Conservation (phyloP, 2,113 vertebrate species). For the Serinus canaria region DNA sequence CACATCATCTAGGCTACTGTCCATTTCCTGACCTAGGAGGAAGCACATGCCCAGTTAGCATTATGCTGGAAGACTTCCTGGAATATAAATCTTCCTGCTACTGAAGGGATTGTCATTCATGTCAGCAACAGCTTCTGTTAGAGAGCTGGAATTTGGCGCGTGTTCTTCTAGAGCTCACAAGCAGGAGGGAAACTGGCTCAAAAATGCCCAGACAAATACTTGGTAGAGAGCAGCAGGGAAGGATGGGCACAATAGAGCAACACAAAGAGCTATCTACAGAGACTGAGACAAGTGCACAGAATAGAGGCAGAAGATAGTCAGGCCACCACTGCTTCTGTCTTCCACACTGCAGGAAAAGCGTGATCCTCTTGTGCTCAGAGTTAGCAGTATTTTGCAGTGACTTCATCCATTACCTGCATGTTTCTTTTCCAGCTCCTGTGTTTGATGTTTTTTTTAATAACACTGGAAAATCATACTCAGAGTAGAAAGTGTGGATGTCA, state of each 20-base stretch:
- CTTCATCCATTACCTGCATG: background rate
- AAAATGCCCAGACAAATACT: background rate
- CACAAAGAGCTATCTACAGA: background rate
- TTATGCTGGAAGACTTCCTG: fast-evolving
- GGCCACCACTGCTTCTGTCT: background rate
- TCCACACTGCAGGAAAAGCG: background rate
- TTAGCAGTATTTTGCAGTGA: background rate
- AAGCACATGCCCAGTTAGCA: background rate
- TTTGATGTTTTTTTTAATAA: background rate
- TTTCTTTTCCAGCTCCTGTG: background rate
- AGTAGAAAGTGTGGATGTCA: background rate
- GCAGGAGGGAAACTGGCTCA: background rate
- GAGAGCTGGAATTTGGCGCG: background rate
- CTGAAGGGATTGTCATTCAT: fast-evolving
- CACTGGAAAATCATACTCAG: background rate
- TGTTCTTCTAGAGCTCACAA: background rate
- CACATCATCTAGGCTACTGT: background rate
- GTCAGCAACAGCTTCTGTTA: background rate
- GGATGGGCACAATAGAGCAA: fast-evolving
- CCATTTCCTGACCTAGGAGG: background rate
- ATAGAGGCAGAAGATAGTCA: background rate
- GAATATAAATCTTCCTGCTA: background rate
- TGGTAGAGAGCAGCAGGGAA: background rate
- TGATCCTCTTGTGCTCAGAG: background rate
- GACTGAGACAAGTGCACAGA: background rate